phyloP scores from a whole-genome alignment of 2,888 invertebrate species.

The Drosophila leonis region DNA sequence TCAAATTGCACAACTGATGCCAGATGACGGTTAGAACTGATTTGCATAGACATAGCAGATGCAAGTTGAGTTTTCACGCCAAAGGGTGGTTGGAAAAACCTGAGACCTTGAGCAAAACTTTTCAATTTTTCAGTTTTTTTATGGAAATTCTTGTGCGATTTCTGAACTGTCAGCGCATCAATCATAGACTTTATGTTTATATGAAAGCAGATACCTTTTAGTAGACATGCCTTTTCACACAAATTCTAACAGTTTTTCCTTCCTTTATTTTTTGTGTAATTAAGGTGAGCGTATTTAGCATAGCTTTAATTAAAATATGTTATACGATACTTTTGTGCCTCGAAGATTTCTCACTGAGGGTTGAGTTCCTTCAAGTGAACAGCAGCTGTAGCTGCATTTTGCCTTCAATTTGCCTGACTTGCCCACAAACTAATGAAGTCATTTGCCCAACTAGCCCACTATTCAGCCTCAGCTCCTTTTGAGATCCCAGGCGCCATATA shows the following conservation, averaged over 20 bases:
- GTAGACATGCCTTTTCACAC: background rate
- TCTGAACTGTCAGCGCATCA: slow-evolving; percentile 63
- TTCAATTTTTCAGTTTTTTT: slow-evolving; percentile 36
- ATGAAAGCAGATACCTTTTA: slow-evolving; percentile 63
- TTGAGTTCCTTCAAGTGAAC: background rate
- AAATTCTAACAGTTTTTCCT: background rate
- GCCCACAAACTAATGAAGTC: slow-evolving; percentile 44
- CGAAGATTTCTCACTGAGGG: background rate
- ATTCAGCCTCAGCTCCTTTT: slow-evolving; percentile 2
- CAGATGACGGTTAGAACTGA: slow-evolving; percentile 52
- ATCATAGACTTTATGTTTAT: slow-evolving; percentile 70
- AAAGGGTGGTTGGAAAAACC: slow-evolving; percentile 62
- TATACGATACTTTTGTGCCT: slow-evolving; percentile 57
- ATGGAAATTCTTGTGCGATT: slow-evolving; percentile 21
- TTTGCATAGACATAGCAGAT: slow-evolving; percentile 74
- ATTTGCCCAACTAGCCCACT: slow-evolving; percentile 40
- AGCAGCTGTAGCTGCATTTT: slow-evolving; percentile 36
- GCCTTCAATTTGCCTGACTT: background rate
- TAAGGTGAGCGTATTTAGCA: slow-evolving; percentile 41
- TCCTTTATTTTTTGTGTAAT: slow-evolving; percentile 18
- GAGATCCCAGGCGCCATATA: slow-evolving; percentile 46
- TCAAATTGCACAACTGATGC: slow-evolving; percentile 80
- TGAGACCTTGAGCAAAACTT: slow-evolving; percentile 43
- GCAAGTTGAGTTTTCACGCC: slow-evolving; percentile 26
- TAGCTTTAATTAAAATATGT: slow-evolving; percentile 59